Evolutionary conservation across 92 coral and sea anemone species (phyloP).

Genomic region (Montipora capitata): DNA sequence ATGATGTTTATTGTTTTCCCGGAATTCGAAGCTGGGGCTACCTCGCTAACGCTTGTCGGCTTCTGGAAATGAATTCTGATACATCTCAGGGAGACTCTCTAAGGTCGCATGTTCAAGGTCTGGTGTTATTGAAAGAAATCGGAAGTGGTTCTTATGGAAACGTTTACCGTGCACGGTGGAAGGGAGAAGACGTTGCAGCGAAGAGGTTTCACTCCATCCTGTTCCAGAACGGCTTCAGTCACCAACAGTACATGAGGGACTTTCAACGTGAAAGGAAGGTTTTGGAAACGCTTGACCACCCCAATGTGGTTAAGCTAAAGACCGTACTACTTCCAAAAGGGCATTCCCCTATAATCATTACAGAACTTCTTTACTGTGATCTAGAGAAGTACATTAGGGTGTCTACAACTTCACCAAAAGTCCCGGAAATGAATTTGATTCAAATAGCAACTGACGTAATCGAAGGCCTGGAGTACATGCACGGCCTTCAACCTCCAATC

Average conservation of each 20-base stretch:
- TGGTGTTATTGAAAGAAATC: conserved; percentile 31
- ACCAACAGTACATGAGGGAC: conserved; percentile 58
- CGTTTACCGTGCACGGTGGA: conserved; percentile 82
- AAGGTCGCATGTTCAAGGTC: conserved; percentile 30
- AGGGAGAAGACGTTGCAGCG: conserved; percentile 79
- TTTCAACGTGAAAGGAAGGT: conserved; percentile 81
- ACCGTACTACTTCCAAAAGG: conserved; percentile 73
- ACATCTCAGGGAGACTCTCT: conserved; percentile 30
- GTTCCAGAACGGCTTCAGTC: conserved; percentile 62
- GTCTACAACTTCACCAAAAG: conserved; percentile 74
- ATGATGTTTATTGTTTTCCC: no score
- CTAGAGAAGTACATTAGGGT: conserved; percentile 62
- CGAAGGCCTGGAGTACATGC: conserved; percentile 83
- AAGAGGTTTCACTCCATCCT: conserved; percentile 74
- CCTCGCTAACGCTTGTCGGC: no score
- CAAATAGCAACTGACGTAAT: conserved; percentile 73
- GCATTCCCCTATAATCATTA: conserved; percentile 79
- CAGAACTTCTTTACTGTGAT: conserved; percentile 84
- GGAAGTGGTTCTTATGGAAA: conserved; percentile 89
- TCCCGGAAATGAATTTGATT: conserved; percentile 45
- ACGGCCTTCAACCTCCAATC: conserved; percentile 62
- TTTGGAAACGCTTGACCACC: conserved; percentile 74
- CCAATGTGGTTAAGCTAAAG: conserved; percentile 80
- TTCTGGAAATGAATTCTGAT: not conserved
- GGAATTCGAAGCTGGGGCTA: no score